A percentile compares a stretch with the other conserved stretches of the same genome.
These are phyloP conservation scores for Hydroisotoma schaefferi DNA, from an alignment of 2,888 invertebrate species.

Conservation along the genomic window DNA sequence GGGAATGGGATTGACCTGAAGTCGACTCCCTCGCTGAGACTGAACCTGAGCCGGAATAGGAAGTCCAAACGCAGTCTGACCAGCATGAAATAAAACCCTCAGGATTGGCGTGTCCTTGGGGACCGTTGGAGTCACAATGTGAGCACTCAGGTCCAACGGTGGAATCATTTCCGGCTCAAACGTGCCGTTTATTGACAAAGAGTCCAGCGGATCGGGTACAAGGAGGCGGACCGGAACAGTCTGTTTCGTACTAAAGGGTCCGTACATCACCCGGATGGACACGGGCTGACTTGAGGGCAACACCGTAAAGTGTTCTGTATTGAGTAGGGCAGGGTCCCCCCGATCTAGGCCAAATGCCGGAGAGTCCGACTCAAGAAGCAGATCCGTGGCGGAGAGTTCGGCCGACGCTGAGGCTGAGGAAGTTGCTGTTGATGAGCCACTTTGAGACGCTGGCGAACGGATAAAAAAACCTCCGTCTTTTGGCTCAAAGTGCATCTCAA, in stretches of 20 bases:
- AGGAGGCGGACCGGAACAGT: constrained; percentile 86
- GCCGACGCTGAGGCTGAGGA: constrained; percentile 54
- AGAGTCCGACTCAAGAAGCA: constrained; percentile 11
- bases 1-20: no score
- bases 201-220: constrained; percentile 72
- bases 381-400: constrained; percentile 47
- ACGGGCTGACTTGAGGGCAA: constrained; percentile 87
- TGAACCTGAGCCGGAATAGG: constrained; percentile 43
- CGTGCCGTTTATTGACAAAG: constrained; percentile 54
- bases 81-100: constrained; percentile 87
- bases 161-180: constrained; percentile 47
- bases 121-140: constrained; percentile 80
- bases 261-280: constrained; percentile 86
- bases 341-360: constrained; percentile 1
- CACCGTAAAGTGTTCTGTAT: constrained; percentile 84
- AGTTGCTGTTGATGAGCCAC: constrained; percentile 25
- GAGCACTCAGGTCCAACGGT: constrained; percentile 81
- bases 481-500: constrained; percentile 88
- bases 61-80: constrained; percentile 56
- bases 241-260: constrained; percentile 92
- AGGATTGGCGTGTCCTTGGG: constrained; percentile 87
- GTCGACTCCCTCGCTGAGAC: constrained; percentile 56
- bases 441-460: constrained; percentile 35
- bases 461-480: constrained; percentile 87
- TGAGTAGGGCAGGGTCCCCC: constrained; percentile 54